Percentiles rank a stretch among this genome's conserved stretches.
phyloP scores from a whole-genome alignment of 2,113 vertebrate genomes.

The Pluvialis apricaria region DNA sequence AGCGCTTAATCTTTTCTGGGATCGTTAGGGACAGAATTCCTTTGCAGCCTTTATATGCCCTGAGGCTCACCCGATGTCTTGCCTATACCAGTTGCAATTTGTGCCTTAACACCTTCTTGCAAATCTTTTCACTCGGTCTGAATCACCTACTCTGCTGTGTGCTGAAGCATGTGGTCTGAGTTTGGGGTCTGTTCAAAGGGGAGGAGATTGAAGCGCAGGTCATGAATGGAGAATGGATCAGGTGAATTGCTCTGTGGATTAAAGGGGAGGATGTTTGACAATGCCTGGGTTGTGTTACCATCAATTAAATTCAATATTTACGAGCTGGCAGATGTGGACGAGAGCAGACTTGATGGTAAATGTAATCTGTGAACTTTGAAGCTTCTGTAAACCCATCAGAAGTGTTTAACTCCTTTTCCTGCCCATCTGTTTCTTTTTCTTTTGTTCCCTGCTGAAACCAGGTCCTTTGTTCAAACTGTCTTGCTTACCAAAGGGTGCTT shows the following conservation, averaged over 20 bases:
- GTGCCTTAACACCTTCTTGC: not conserved
- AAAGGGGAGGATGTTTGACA: not conserved
- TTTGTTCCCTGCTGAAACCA: not conserved
- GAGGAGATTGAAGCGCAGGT: not conserved
- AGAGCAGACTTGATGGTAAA: not conserved
- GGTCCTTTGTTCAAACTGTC: not conserved
- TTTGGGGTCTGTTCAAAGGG: not conserved
- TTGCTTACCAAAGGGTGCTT: conserved; percentile 2
- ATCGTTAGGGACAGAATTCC: not conserved
- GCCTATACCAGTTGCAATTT: not conserved
- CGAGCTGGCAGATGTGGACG: not conserved
- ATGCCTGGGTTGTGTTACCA: not conserved
- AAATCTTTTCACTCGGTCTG: not conserved
- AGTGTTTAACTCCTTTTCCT: not conserved
- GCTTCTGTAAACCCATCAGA: not conserved
- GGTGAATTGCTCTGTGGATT: not conserved
- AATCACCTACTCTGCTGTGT: not conserved
- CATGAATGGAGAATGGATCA: not conserved
- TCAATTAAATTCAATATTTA: conserved; percentile 28
- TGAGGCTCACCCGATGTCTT: not conserved
- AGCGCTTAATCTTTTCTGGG: not conserved
- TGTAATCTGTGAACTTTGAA: not conserved
- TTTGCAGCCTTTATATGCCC: not conserved
- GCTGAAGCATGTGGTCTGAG: not conserved
- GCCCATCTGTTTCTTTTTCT: not conserved